phyloP scores from a whole-genome alignment of 37 sponge, comb jelly and placozoan species.

The Cliona cf. orientalis region DNA sequence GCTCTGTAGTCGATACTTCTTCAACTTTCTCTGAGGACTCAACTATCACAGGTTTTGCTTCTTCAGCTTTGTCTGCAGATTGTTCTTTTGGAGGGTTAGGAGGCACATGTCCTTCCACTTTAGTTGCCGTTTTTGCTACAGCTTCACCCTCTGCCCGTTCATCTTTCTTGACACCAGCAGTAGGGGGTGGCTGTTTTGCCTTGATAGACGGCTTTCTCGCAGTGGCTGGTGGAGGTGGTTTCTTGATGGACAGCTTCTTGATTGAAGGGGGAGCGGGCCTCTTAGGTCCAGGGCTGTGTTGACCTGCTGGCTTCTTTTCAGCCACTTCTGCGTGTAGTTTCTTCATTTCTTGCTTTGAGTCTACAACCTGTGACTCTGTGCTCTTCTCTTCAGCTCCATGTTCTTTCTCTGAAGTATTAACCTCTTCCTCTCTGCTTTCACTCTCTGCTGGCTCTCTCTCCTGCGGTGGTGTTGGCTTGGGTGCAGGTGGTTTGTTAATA shows the following conservation, averaged over 20 bases:
- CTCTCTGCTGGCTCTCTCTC: not conserved
- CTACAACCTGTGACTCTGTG: not conserved
- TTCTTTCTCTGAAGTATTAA: not conserved
- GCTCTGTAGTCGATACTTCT: not conserved
- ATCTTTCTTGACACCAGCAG: not conserved
- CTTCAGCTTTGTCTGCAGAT: not conserved
- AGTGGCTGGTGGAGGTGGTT: conserved; percentile 1
- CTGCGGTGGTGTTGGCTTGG: not conserved
- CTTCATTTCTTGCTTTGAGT: not conserved
- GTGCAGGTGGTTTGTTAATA: not conserved
- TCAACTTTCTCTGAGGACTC: not conserved
- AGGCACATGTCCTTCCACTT: not conserved
- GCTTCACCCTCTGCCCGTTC: no score
- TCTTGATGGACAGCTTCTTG: not conserved
- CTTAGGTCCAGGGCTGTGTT: not conserved
- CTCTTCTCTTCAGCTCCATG: not conserved
- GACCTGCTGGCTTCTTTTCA: not conserved
- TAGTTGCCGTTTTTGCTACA: not conserved
- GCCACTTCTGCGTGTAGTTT: not conserved
- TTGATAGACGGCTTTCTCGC: no score
- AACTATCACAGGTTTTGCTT: not conserved
- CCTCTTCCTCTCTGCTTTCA: not conserved
- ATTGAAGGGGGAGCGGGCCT: no score
- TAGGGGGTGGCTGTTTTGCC: conserved; percentile 3
- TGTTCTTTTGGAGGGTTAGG: not conserved